Conservation (phyloP, 2,797 vertebrate species). For the Acrossocheilus fasciatus region DNA sequence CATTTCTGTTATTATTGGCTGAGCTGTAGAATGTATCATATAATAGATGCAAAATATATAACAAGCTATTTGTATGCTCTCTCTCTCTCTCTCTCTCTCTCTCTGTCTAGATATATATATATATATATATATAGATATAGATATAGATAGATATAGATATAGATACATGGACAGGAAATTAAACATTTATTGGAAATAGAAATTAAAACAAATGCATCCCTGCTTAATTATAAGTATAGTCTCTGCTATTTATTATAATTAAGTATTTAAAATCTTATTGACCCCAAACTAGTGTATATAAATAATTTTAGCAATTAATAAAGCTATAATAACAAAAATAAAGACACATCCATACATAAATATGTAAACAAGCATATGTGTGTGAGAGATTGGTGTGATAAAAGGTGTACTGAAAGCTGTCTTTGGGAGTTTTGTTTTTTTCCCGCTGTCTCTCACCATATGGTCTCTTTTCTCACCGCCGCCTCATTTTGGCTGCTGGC, state of each 20-base stretch:
- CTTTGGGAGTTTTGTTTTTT: not conserved
- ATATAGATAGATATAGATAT: too few species aligned
- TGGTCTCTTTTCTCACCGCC: constrained; percentile 22
- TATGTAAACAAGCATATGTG: not conserved
- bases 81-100: too few species aligned
- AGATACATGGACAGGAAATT: too few species aligned
- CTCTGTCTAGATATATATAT: too few species aligned
- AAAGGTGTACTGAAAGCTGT: not conserved
- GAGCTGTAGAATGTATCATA: not conserved
- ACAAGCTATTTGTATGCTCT: not conserved
- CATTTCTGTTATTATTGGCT: not conserved
- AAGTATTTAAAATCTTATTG: not conserved
- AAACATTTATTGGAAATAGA: not conserved
- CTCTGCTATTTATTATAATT: too few species aligned
- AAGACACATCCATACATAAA: not conserved
- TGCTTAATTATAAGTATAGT: too few species aligned
- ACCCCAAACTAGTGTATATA: not conserved
- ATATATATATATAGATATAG: too few species aligned
- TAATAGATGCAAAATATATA: not conserved
- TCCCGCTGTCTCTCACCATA: constrained; percentile 13
- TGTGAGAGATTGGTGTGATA: not conserved
- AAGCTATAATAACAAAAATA: not conserved
- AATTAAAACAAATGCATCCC: not conserved
- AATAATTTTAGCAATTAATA: not conserved
- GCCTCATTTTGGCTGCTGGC: constrained; percentile 21